Evolutionary conservation across 1,140 invertebrate genomes (phyloP).

Genomic region (Latrodectus geometricus): DNA sequence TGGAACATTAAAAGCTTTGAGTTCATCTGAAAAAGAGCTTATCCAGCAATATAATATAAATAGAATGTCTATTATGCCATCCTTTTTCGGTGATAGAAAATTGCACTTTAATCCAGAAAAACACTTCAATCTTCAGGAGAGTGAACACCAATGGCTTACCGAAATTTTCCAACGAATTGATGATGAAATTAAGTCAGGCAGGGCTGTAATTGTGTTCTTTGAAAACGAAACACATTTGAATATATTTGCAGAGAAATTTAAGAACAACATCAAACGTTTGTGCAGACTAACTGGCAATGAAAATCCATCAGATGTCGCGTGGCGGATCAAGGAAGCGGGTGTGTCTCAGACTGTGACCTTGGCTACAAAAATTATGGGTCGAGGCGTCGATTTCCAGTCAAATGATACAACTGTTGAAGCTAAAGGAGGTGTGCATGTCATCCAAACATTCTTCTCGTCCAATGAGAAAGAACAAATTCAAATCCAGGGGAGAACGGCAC

Average conservation of each 20-base stretch:
- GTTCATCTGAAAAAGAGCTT: background rate
- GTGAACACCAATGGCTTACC: background rate
- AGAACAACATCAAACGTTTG: background rate
- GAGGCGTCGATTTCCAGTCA: background rate
- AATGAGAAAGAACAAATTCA: background rate
- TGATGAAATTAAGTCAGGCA: background rate
- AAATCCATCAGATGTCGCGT: background rate
- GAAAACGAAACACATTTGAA: background rate
- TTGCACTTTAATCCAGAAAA: background rate
- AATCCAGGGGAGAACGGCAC: background rate
- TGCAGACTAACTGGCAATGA: background rate
- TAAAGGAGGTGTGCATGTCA: background rate
- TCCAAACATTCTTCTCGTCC: background rate
- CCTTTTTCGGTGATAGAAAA: background rate
- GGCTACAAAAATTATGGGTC: background rate
- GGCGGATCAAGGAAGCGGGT: background rate
- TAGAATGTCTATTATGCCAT: background rate
- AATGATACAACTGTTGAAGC: background rate
- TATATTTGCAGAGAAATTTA: background rate
- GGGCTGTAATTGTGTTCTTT: background rate
- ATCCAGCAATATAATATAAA: background rate
- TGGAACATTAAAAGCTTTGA: background rate
- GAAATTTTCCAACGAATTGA: background rate
- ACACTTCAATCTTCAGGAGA: background rate
- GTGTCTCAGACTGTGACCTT: background rate